Percentiles rank a stretch among this genome's conserved stretches.
Evolutionary conservation across 1,140 invertebrate genomes (phyloP).

Genomic region (Potamilus streckersoni): DNA sequence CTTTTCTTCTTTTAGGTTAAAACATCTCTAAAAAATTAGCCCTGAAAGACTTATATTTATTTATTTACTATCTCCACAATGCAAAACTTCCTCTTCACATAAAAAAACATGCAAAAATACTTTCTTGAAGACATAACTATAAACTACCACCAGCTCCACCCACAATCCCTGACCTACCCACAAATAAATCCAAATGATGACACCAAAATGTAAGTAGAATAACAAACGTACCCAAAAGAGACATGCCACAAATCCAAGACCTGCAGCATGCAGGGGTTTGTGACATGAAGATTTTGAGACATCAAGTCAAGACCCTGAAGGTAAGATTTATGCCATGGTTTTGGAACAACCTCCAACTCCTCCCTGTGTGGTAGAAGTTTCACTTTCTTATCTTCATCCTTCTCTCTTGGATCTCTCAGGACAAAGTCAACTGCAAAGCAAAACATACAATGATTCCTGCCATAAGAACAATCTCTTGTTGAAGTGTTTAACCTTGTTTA

Average conservation of each 20-base stretch:
- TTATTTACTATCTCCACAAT: neutral
- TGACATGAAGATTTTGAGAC: slow-evolving; percentile 78
- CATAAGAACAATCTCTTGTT: too few relatives aligned
- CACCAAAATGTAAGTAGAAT: neutral
- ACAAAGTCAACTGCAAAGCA: slow-evolving; percentile 80
- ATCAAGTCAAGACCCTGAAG: slow-evolving; percentile 69
- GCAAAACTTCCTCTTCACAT: neutral
- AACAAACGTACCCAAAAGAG: slow-evolving; percentile 76
- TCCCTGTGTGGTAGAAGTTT: slow-evolving; percentile 62
- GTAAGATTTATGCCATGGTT: slow-evolving; percentile 74
- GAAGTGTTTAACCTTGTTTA: too few relatives aligned
- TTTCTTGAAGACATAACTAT: neutral
- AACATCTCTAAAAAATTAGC: too few relatives aligned
- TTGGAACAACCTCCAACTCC: slow-evolving; percentile 77
- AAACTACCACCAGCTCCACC: neutral
- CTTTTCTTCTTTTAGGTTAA: too few relatives aligned
- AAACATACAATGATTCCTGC: neutral
- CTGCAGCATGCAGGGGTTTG: slow-evolving; percentile 85
- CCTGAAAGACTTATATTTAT: neutral
- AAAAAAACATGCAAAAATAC: neutral
- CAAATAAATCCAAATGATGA: neutral
- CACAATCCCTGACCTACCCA: neutral
- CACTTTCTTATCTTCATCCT: slow-evolving; percentile 62
- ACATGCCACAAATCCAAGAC: slow-evolving; percentile 85
- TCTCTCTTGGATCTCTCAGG: slow-evolving; percentile 77